These are phyloP conservation scores for Guaruba guarouba DNA, from an alignment of 2,113 vertebrate genomes.

Conservation along the genomic window DNA sequence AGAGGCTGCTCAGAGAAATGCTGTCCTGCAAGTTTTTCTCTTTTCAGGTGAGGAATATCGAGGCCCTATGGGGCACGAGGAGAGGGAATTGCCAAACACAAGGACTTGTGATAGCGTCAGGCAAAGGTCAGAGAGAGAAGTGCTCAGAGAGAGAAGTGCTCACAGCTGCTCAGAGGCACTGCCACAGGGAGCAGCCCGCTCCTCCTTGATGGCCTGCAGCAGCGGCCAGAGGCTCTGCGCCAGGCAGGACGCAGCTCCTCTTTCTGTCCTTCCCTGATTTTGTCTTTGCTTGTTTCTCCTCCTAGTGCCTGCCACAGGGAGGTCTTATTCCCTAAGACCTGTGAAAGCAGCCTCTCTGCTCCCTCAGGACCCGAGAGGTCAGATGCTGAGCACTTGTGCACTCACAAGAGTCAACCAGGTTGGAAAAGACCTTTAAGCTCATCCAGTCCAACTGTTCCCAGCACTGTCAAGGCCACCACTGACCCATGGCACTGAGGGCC, in stretches of 20 bases:
- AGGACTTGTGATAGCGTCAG: fast-evolving
- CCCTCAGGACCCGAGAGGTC: fast-evolving
- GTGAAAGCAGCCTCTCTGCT: background rate
- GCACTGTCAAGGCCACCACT: background rate
- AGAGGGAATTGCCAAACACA: background rate
- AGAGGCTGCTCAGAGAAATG: background rate
- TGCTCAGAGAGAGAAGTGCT: background rate
- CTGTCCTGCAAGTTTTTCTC: fast-evolving
- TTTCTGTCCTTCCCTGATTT: background rate
- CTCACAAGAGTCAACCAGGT: background rate
- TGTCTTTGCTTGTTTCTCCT: background rate
- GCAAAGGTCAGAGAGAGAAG: background rate
- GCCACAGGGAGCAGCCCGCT: background rate
- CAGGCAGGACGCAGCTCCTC: background rate
- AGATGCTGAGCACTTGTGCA: background rate
- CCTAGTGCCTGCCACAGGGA: background rate
- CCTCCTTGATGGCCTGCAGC: fast-evolving
- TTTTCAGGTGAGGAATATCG: background rate
- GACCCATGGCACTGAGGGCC: background rate
- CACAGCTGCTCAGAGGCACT: background rate
- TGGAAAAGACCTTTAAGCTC: background rate
- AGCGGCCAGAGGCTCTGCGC: background rate
- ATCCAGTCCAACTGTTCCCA: background rate
- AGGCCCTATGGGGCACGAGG: background rate
- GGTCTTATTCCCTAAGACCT: fast-evolving